These are phyloP conservation scores for Scolanthus callimorphus DNA, from an alignment of 92 coral and sea anemone genomes.

Conservation along the genomic window DNA sequence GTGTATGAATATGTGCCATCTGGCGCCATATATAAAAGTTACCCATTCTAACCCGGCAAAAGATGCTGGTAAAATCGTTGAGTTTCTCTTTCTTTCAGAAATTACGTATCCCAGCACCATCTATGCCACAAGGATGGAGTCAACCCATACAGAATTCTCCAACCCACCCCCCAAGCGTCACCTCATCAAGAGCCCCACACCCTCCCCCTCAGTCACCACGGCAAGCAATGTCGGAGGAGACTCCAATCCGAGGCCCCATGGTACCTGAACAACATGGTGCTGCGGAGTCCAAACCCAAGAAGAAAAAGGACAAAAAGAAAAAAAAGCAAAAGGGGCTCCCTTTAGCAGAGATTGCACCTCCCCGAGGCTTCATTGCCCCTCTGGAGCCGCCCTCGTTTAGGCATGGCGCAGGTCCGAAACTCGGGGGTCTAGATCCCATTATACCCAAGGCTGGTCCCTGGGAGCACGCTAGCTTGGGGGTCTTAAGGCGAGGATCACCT, in stretches of 20 bases:
- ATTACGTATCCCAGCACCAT: background rate
- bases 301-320: constrained; percentile 56
- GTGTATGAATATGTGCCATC: no score
- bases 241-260: background rate
- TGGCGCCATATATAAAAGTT: no score
- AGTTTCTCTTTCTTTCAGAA: no score
- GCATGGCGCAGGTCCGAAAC: constrained; percentile 52
- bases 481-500: constrained; percentile 57
- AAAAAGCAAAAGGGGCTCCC: constrained; percentile 46
- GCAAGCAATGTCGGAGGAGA: background rate
- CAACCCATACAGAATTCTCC: background rate
- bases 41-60: no score
- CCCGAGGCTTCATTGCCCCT: constrained; percentile 72
- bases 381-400: constrained; percentile 56
- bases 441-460: constrained; percentile 64
- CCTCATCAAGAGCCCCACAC: background rate
- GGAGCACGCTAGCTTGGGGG: constrained; percentile 71
- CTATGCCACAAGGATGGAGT: constrained; percentile 5
- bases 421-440: constrained; percentile 55
- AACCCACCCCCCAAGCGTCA: background rate
- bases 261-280: background rate
- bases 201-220: constrained; percentile 5
- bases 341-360: constrained; percentile 29
- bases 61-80: no score
- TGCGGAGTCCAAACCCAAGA: constrained; percentile 25